Evolutionary conservation across 2,113 vertebrate species (phyloP).

Genomic region (Oxyruncus cristatus): DNA sequence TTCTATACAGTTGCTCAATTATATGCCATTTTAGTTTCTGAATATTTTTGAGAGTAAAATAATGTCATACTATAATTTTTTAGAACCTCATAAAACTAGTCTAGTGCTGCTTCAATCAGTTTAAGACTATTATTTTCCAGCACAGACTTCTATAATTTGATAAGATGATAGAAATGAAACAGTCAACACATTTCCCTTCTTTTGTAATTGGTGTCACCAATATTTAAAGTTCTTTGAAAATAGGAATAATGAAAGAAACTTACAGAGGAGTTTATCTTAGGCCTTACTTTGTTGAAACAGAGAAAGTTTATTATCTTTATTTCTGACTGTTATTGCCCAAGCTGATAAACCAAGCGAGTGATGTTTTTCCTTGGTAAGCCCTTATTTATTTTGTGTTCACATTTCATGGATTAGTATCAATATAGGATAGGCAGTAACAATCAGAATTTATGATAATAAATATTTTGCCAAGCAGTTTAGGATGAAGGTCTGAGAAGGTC

Average conservation of each 20-base stretch:
- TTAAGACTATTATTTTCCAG: not conserved
- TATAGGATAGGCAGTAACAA: constrained; percentile 57
- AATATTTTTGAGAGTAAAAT: not conserved
- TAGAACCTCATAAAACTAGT: not conserved
- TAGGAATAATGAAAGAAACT: not conserved
- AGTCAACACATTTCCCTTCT: not conserved
- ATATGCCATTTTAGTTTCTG: not conserved
- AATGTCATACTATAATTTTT: not conserved
- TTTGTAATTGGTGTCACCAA: not conserved
- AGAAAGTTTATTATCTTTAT: constrained; percentile 67
- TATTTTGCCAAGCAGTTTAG: constrained; percentile 51
- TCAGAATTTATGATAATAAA: constrained; percentile 70
- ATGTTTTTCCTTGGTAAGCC: constrained; percentile 39
- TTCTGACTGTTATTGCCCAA: constrained; percentile 47
- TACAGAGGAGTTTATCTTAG: constrained; percentile 33
- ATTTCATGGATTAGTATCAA: constrained; percentile 53
- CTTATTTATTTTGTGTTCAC: constrained; percentile 54
- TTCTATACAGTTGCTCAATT: not conserved
- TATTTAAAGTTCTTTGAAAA: constrained; percentile 16
- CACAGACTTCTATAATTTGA: not conserved
- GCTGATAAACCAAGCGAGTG: not conserved
- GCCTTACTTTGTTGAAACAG: constrained; percentile 50
- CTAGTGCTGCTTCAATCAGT: not conserved
- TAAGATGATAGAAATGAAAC: constrained; percentile 29
- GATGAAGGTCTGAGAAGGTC: not conserved